phyloP scores from a whole-genome alignment of 2,888 invertebrate species.

The Halictus quadricinctus region DNA sequence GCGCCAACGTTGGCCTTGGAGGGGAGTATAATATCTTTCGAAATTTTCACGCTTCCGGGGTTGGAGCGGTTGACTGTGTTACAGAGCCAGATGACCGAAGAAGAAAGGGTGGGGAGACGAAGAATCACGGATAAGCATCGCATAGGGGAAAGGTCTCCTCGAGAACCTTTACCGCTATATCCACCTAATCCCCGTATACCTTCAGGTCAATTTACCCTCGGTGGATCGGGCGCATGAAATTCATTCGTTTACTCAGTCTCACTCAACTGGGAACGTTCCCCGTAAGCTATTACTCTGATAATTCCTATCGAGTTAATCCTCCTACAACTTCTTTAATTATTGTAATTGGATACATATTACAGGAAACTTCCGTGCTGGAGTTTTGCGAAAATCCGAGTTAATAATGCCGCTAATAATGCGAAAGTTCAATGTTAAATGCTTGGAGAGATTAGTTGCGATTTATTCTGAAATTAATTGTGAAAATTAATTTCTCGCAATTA shows the following conservation, averaged over 20 bases:
- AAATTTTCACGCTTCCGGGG: conserved; percentile 42
- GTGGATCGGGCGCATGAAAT: conserved; percentile 9
- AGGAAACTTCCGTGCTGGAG: neutral
- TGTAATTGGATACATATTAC: neutral
- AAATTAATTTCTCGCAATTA: too few relatives aligned
- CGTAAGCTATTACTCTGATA: neutral
- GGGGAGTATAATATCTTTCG: conserved; percentile 31
- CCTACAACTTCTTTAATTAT: neutral
- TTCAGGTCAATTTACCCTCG: conserved; percentile 16
- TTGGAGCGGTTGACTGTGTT: neutral
- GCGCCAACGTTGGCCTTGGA: conserved; percentile 40
- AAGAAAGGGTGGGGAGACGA: neutral
- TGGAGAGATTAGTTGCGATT: neutral
- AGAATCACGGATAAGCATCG: conserved; percentile 26
- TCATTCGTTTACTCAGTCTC: neutral
- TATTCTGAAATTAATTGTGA: neutral
- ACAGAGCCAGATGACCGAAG: neutral
- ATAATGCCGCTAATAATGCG: neutral
- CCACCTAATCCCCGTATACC: neutral
- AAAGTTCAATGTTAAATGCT: neutral
- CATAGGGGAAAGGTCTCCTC: neutral
- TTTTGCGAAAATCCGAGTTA: neutral
- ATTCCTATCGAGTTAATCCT: neutral
- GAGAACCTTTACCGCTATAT: conserved; percentile 13
- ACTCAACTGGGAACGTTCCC: neutral